Conservation (phyloP, 23 tunicate species). For the Ascidia mentula region DNA sequence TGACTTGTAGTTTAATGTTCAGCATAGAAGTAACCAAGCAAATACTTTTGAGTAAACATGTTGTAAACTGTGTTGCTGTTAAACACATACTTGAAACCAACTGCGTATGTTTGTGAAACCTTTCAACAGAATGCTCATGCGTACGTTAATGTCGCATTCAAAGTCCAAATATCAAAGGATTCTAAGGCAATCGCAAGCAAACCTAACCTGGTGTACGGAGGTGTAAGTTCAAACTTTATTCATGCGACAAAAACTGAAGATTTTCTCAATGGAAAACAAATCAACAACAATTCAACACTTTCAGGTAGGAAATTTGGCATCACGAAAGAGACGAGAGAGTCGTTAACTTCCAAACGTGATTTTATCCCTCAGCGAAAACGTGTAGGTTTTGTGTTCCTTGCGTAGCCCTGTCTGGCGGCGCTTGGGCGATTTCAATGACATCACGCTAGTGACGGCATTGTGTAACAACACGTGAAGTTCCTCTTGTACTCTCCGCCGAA, state of each 20-base stretch:
- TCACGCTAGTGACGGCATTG: no score
- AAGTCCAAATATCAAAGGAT: slow-evolving; percentile 15
- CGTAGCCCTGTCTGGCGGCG: no score
- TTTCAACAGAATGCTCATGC: slow-evolving; percentile 76
- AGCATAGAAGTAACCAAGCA: neutral
- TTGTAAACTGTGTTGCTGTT: neutral
- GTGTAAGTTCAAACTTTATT: slow-evolving; percentile 39
- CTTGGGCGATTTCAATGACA: no score
- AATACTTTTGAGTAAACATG: neutral
- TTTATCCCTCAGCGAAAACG: no score
- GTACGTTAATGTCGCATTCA: slow-evolving; percentile 77
- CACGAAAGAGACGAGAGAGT: no score
- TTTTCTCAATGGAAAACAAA: slow-evolving; percentile 47
- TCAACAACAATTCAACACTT: slow-evolving; percentile 45
- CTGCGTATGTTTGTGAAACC: neutral
- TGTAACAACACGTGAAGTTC: no score
- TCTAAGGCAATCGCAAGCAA: neutral
- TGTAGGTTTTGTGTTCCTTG: no score
- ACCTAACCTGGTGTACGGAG: slow-evolving; percentile 43
- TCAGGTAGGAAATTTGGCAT: no score
- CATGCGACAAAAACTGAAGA: slow-evolving; percentile 69
- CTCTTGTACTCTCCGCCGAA: no score
- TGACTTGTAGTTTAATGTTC: neutral
- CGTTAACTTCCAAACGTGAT: no score
- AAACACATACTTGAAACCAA: neutral